Base-by-base conservation (phyloP, 2,113 vertebrate genomes). In the Neodontobutis hainanensis region DNA sequence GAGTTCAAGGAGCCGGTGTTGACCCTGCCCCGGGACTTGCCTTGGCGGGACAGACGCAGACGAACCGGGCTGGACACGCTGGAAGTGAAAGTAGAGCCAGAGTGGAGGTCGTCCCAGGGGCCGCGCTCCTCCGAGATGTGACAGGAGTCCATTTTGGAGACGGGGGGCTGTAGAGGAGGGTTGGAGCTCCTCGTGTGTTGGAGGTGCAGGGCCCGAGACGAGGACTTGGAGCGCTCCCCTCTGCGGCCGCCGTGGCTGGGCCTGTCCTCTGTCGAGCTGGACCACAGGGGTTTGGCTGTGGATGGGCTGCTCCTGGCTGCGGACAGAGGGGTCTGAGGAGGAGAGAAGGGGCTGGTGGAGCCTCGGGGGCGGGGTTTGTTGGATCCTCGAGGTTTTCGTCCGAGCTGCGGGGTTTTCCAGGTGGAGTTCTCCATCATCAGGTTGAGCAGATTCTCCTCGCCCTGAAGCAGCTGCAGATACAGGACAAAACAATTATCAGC, bases 341-440 rank as follows among this genome's bases (percentile, higher is more conserved):
- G 65, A 5, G 56, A 5, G 9, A 71, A 47, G 16, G 67, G 5
- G 7, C 69, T 4, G 58, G 75, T 8, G 84, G 92, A 94, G 71
- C 87, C 88, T 42, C 94, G 92, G 64, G 88, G 84, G 60, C 94
- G 93, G 32, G 82, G 74, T 80, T 92, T 95, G 88, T 84, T 91
- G 87, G 88, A 86, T 5, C 92, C 86, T 19, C 92, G 92, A 8
- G 90, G 81, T 83, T 94, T 97, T 80, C 96, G 93, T 12, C 95
- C 80, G 48, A 95, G 87, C 85, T 96, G 95, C 0, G 94, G 94
- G 0, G 95, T 95, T 64, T 94, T 94, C 90, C 95, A 94, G 7
- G 94, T 91, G 34, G 96, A 97, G 87, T 95, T 94, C 87, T 98
- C 95, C 93, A 97, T 95, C 95, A 98, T 96, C 42, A 98, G 94